A percentile compares a stretch with the other conserved stretches of the same genome.
Evolutionary conservation across 23 tunicate species (phyloP).

Genomic region (Botrylloides violaceus): DNA sequence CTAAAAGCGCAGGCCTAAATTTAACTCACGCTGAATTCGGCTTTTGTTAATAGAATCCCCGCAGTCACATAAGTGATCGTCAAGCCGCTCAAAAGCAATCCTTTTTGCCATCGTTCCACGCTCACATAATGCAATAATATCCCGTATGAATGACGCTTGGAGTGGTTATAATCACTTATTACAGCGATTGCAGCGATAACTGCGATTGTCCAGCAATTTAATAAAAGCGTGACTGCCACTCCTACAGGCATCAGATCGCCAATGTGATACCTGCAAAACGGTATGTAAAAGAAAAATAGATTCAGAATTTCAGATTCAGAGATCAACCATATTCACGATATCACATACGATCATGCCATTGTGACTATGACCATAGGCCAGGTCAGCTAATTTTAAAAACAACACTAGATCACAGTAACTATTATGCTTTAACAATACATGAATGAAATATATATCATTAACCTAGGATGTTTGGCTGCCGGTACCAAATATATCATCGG

Average conservation of each 20-base stretch:
- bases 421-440: no score
- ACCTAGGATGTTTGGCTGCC: no score
- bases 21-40: neutral
- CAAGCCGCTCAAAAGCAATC: slow-evolving; percentile 7
- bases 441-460: no score
- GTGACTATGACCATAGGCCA: no score
- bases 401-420: no score
- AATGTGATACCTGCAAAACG: slow-evolving; percentile 50
- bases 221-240: slow-evolving; percentile 33
- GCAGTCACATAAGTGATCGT: neutral
- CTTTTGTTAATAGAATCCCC: neutral
- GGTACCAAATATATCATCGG: no score
- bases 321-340: neutral
- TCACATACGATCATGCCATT: no score
- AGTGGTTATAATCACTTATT: slow-evolving; percentile 13
- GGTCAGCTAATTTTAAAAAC: no score
- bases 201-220: slow-evolving; percentile 50
- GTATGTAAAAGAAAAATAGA: neutral
- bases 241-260: slow-evolving; percentile 59
- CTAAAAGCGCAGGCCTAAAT: no score
- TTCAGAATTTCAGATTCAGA: no score
- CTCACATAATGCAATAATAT: neutral
- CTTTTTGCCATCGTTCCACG: slow-evolving; percentile 12
- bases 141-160: slow-evolving; percentile 6
- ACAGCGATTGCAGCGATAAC: slow-evolving; percentile 45